These are phyloP conservation scores for Phaethon lepturus DNA, from an alignment of 2,113 vertebrate species.

Conservation along the genomic window DNA sequence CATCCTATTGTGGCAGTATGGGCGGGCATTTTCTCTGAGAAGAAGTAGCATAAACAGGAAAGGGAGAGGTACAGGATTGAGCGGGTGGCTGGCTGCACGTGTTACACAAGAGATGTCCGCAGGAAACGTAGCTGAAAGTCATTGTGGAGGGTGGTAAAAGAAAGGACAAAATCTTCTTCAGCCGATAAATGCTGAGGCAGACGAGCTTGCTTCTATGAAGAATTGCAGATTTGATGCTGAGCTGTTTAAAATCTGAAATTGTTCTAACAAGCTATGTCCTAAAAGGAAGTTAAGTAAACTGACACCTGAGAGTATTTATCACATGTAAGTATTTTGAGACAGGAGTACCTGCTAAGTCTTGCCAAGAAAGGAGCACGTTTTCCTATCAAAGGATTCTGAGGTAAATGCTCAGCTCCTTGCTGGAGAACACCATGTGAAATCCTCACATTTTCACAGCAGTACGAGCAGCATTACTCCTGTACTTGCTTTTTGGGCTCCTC, in stretches of 20 bases:
- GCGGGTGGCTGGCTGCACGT: background rate
- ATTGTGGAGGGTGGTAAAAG: constrained; percentile 20
- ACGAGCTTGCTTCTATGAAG: background rate
- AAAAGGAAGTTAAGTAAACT: background rate
- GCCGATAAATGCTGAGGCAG: background rate
- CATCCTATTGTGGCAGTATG: background rate
- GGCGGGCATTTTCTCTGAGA: background rate
- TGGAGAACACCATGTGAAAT: background rate
- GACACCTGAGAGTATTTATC: background rate
- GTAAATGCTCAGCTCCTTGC: background rate
- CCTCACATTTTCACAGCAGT: background rate
- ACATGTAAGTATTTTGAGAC: background rate
- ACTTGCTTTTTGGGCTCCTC: background rate
- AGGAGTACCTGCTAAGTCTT: background rate
- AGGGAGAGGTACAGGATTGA: constrained; percentile 44
- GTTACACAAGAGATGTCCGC: background rate
- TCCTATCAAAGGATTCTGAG: background rate
- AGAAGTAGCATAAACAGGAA: background rate
- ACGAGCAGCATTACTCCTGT: background rate
- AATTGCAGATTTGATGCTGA: background rate
- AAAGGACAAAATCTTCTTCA: background rate
- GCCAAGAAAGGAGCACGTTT: background rate
- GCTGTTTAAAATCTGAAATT: background rate
- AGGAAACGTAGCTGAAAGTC: background rate
- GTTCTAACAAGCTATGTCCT: background rate